Base-by-base conservation (phyloP, 2,113 vertebrate species). In the Columba janthina region DNA sequence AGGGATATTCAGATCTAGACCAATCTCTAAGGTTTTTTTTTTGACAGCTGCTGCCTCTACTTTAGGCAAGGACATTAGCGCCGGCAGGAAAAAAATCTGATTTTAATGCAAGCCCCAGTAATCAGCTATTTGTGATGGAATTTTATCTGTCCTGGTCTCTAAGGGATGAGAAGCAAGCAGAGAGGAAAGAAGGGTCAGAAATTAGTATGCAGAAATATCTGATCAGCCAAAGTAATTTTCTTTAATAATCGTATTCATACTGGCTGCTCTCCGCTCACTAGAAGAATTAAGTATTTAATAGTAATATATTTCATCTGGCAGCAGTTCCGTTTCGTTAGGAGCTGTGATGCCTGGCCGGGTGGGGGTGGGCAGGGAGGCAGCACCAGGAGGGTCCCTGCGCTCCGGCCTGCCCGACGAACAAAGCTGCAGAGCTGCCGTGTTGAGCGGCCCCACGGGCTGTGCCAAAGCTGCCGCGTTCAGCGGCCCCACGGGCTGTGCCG, bases 121-220 rank as follows among this genome's bases (percentile, higher is more conserved):
- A 98, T 98, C 98, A 98, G 98, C 98, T 98, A 98, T 98, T 98
- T 98, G 98, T 98, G 98, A 98, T 98, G 98, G 98, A 98, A 98
- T 98, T 98, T 98, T 98, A 98, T 98, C 98, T 98, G 97, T 98
- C 98, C 98, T 97, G 97, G 98, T 98, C 98, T 98, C 98, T 97
- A 97, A 98, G 98, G 98, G 97, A 97, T 86, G 94, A 96, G 97
- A 98, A 98, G 98, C 98, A 97, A 96, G 96, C 96, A 98, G 97
- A 98, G 97, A 98, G 98, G 98, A 97, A 98, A 98, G 98, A 98
- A 95, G 98, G 98, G 98, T 98, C 98, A 98, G 98, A 98, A 99
- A 99, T 99, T 99, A 99, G 98, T 98, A 99, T 98, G 98, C 98
- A 97, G 98, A 98, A 98, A 98, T 99, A 99, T 99, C 98, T 99